Evolutionary conservation across 2,113 vertebrate species (phyloP), one percentile per base, ranked within the genome.

Genomic region (Calyptomena viridis): DNA sequence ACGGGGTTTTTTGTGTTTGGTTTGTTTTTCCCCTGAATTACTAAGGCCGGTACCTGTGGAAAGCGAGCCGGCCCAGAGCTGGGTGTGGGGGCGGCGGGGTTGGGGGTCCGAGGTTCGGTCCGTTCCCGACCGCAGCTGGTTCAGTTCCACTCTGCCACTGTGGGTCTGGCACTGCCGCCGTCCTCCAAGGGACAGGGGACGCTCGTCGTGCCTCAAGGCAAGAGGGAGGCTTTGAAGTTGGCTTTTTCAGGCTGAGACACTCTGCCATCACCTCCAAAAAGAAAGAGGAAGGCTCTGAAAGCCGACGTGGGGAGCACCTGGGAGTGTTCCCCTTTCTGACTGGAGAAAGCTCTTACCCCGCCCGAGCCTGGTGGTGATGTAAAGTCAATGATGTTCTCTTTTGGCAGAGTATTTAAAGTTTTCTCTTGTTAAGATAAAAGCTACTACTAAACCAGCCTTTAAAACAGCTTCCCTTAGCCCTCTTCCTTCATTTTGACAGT

Each of bases 11-110:
- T n/a, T n/a, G n/a, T n/a, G 46, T 46, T 46, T 7, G 49, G 24
- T 3, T 11, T 8, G 14, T 7, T 52, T 18, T 9, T 14, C 4
- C 40, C 40, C 28, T 39, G 7, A 14, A 16, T n/a, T 12, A 4
- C 42, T 2, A 0, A 8, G 14, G 7, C 37, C 25, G 55, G 19
- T n/a, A 1, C 15, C 5, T 33, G 25, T 42, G 40, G 40, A 42
- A 42, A 42, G 40, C 40, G 40, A n/a, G n/a, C n/a, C n/a, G n/a
- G n/a, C n/a, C n/a, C n/a, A n/a, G n/a, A n/a, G n/a, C n/a, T n/a
- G n/a, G n/a, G n/a, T n/a, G n/a, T n/a, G n/a, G n/a, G n/a, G n/a
- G n/a, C n/a, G n/a, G n/a, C n/a, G n/a, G n/a, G n/a, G n/a, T n/a
- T n/a, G n/a, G n/a, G n/a, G n/a, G n/a, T n/a, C n/a, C n/a, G n/a